Base-by-base conservation (phyloP, 2,888 invertebrate genomes). In the Tetrapedia diversipes region DNA sequence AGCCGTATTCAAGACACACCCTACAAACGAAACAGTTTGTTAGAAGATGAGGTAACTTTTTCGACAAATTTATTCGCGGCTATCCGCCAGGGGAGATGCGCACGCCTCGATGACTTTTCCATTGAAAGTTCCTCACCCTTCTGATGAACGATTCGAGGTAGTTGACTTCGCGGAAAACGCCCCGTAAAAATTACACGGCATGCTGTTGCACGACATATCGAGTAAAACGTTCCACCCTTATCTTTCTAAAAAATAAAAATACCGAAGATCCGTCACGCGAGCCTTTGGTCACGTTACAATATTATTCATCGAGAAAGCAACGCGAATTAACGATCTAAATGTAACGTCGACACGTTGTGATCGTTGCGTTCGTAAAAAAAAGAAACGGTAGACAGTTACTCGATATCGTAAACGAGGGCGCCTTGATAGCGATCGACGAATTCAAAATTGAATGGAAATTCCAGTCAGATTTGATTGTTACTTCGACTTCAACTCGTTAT, bases 1-100 rank as follows among this genome's bases (percentile, higher is more conserved):
- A 70, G 85, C 89, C 57, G 86, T 87, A 59, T 85, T 85, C 71
- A 87, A 77, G 76, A 89, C 85, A 86, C 89, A 89, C 86, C 88
- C 90, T 90, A 68, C 8, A 16, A 16, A 47, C 54, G 70, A 68
- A 39, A 32, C 8, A 32, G 67, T 66, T 63, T 51, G 41, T 67
- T 39, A 56, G 19, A 24, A 22, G 8, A 24, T 16, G 22, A 29
- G 37, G 37, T 22, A 49, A 27, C 27, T 24, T 29, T 14, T 19
- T 39, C 11, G 8, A 19, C 2, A 29, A 2, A 4, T 10, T 27
- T 3, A 24, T 11, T 16, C 2, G 10, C 32, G 27, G n/a, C 16
- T n/a, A 16, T 39, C n/a, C n/a, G 4, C n/a, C 14, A 14, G 11
- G 0, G 14, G 8, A 16, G n/a, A n/a, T n/a, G 34, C n/a, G 37